Evolutionary conservation across 2,797 vertebrate species (phyloP).

Genomic region (Nyctalus aviator): DNA sequence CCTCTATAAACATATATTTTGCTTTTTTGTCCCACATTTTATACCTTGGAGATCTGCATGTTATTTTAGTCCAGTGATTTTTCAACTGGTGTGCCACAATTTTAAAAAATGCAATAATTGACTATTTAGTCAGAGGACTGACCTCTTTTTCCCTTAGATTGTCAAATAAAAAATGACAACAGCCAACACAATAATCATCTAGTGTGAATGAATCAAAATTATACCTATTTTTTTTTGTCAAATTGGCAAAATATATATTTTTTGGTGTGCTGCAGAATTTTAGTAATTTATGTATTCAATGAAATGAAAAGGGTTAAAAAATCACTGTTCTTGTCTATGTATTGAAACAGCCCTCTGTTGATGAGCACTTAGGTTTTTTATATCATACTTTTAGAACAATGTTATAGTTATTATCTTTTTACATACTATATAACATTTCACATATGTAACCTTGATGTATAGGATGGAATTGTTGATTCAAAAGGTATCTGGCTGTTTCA

Average conservation of each 20-base stretch:
- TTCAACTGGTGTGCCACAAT: background rate
- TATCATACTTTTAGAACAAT: background rate
- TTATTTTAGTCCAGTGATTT: background rate
- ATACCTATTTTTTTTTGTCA: background rate
- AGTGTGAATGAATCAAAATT: background rate
- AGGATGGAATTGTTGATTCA: slow-evolving; percentile 10
- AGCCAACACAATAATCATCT: background rate
- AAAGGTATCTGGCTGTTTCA: background rate
- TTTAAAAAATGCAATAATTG: background rate
- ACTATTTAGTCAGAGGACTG: background rate
- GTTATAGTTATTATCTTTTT: slow-evolving; percentile 20
- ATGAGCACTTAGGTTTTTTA: slow-evolving; percentile 29
- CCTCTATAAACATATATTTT: background rate
- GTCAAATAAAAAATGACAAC: background rate
- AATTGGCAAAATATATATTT: background rate
- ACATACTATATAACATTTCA: background rate
- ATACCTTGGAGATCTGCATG: background rate
- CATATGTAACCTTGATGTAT: slow-evolving; percentile 11
- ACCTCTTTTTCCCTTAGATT: background rate
- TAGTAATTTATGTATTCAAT: background rate
- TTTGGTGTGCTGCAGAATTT: background rate
- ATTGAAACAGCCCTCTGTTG: slow-evolving; percentile 10
- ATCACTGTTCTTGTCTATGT: background rate
- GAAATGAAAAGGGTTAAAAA: background rate
- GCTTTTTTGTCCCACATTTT: background rate